Conservation (phyloP, 2,888 invertebrate genomes). For the Tenodera sinensis region DNA sequence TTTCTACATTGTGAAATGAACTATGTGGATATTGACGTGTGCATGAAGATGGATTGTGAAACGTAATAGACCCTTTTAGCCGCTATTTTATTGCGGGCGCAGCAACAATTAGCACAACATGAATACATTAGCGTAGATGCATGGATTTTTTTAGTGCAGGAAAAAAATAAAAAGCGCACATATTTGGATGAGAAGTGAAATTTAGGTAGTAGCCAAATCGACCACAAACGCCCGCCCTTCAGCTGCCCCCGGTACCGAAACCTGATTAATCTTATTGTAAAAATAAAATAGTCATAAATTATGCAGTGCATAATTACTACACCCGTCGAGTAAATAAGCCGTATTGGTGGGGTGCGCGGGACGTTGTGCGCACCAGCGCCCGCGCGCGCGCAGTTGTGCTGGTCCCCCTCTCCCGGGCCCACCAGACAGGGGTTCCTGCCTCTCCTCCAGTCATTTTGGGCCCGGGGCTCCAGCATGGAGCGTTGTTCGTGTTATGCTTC, state of each 20-base stretch:
- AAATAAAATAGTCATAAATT: neutral
- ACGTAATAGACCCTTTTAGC: neutral
- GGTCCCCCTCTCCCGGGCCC: neutral
- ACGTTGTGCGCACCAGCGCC: neutral
- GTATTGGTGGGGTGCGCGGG: neutral
- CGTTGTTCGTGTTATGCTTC: neutral
- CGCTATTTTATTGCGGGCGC: neutral
- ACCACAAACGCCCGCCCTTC: neutral
- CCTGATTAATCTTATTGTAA: neutral
- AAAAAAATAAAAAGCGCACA: neutral
- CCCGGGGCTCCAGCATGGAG: neutral
- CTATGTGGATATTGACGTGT: neutral
- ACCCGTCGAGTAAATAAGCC: neutral
- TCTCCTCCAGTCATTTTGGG: neutral
- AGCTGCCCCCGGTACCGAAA: neutral
- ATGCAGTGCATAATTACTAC: neutral
- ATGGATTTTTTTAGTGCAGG: neutral
- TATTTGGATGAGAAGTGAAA: neutral
- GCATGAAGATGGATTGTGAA: neutral
- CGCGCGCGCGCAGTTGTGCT: neutral
- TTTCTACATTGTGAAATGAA: too few relatives aligned
- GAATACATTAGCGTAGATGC: neutral
- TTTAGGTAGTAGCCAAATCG: neutral
- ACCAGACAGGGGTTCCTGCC: neutral
- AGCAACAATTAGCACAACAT: neutral